These are phyloP conservation scores for Engystomops pustulosus DNA, from an alignment of 2,113 vertebrate genomes.

Conservation along the genomic window DNA sequence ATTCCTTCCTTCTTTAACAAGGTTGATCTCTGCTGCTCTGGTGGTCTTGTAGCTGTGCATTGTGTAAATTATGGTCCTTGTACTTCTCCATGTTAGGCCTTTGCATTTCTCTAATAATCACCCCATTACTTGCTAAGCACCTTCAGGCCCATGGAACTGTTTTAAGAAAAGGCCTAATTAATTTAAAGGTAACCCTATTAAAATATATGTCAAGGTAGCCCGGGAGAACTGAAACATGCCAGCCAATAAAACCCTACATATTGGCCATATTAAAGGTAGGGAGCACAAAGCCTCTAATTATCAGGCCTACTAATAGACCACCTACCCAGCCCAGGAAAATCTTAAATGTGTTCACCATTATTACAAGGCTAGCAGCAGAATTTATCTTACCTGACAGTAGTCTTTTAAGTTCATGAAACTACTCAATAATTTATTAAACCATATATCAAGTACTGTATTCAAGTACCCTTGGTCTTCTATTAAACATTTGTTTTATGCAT, in stretches of 20 bases:
- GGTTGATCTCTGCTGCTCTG: slow-evolving; percentile 55
- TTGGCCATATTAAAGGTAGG: slow-evolving; percentile 52
- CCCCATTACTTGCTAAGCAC: slow-evolving; percentile 58
- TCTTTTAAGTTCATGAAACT: slow-evolving; percentile 1
- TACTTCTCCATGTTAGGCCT: slow-evolving; percentile 47
- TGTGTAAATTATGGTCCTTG: slow-evolving; percentile 57
- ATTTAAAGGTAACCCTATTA: slow-evolving; percentile 54
- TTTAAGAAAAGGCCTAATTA: slow-evolving; percentile 55
- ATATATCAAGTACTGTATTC: neutral
- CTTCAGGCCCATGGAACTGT: slow-evolving; percentile 50
- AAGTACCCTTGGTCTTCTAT: neutral
- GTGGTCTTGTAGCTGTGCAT: slow-evolving; percentile 55
- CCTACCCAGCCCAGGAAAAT: slow-evolving; percentile 47
- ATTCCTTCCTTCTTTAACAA: slow-evolving; percentile 57
- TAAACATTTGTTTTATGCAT: neutral
- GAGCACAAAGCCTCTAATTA: slow-evolving; percentile 52
- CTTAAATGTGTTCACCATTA: slow-evolving; percentile 47
- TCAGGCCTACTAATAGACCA: slow-evolving; percentile 53
- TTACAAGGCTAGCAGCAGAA: neutral
- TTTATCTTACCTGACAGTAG: neutral
- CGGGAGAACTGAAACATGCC: slow-evolving; percentile 48
- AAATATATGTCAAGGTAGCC: slow-evolving; percentile 53
- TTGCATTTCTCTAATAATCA: slow-evolving; percentile 59
- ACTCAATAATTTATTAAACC: neutral
- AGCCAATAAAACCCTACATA: slow-evolving; percentile 53